Conservation (phyloP, 2,888 invertebrate species). For the Platypus cylindrus region DNA sequence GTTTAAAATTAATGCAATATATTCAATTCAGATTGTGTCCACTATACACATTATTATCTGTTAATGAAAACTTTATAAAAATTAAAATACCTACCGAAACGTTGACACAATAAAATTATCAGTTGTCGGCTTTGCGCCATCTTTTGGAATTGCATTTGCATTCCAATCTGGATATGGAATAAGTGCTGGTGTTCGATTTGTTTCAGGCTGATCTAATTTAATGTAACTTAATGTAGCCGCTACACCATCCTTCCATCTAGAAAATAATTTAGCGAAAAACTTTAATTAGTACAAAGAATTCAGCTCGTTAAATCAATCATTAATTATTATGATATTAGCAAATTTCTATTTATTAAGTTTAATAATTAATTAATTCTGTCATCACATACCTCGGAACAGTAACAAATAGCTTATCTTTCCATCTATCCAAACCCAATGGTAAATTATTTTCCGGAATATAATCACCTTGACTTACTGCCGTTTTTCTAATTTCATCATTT, state of each 20-base stretch:
- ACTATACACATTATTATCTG: no score
- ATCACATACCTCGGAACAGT: constrained; percentile 57
- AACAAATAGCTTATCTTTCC: constrained; percentile 57
- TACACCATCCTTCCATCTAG: constrained; percentile 52
- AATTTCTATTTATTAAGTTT: no score
- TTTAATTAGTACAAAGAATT: no score
- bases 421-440: constrained; percentile 56
- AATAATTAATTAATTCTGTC: no score
- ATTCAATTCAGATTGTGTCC: no score
- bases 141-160: constrained; percentile 62
- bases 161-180: constrained; percentile 67
- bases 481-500: constrained; percentile 42
- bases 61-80: no score
- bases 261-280: not conserved
- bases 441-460: constrained; percentile 55
- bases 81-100: constrained; percentile 11
- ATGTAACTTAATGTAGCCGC: constrained; percentile 58
- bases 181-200: constrained; percentile 51
- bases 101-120: constrained; percentile 13
- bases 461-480: constrained; percentile 45
- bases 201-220: constrained; percentile 33
- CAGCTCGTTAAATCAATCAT: not conserved
- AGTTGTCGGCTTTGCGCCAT: constrained; percentile 31
- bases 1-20: no score
- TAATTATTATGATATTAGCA: not conserved